Evolutionary conservation across 2,113 vertebrate genomes (phyloP).

Genomic region (Amblyopsis rosae): DNA sequence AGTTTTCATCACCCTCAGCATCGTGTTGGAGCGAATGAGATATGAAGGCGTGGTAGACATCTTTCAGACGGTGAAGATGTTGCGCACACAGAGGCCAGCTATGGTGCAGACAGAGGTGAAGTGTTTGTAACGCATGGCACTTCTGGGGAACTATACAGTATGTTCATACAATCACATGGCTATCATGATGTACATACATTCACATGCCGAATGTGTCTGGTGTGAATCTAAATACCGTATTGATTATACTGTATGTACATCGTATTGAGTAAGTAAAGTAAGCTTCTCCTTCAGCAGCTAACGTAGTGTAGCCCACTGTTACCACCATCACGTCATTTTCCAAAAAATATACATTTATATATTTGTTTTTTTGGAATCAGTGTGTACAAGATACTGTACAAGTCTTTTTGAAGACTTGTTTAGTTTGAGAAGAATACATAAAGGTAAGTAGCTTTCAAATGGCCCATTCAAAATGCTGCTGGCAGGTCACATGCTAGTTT

Average conservation of each 20-base stretch:
- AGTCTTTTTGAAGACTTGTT: no score
- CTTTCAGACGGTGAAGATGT: conserved; percentile 99
- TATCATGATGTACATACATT: background rate
- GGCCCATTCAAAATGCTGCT: conserved; percentile 9
- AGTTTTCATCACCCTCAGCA: conserved; percentile 99
- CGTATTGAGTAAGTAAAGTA: conserved; percentile 43
- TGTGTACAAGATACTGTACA: background rate
- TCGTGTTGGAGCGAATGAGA: conserved; percentile 98
- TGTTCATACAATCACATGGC: background rate
- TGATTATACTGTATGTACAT: conserved; percentile 5
- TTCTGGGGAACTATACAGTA: background rate
- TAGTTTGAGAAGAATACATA: conserved; percentile 22
- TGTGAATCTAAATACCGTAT: conserved; percentile 16
- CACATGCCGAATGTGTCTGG: background rate
- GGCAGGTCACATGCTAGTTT: conserved; percentile 1
- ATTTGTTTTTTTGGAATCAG: background rate
- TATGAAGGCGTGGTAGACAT: conserved; percentile 99
- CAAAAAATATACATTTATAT: background rate
- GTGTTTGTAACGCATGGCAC: background rate
- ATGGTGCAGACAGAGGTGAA: conserved; percentile 99
- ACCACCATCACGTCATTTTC: background rate
- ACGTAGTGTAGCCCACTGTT: background rate
- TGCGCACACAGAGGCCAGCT: conserved; percentile 96
- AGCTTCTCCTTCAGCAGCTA: conserved; percentile 14
- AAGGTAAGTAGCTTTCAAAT: background rate